Evolutionary conservation across 2,888 invertebrate species (phyloP).

Genomic region (Synergus itoensis): DNA sequence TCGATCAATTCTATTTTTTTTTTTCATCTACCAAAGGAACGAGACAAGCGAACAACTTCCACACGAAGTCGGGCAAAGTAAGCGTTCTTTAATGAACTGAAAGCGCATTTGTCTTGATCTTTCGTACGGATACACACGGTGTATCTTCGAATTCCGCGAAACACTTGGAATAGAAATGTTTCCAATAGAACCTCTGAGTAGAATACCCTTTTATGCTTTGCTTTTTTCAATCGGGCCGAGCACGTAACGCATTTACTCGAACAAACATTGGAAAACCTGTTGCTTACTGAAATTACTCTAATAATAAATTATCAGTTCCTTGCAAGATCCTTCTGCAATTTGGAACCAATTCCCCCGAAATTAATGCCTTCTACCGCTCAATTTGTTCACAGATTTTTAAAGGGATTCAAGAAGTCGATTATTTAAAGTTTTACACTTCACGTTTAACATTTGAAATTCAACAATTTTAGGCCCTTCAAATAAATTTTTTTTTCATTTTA

Average conservation of each 20-base stretch:
- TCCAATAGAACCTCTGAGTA: background rate
- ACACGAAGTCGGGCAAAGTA: conserved; percentile 10
- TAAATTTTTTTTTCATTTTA: too few relatives aligned
- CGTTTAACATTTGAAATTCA: too few relatives aligned
- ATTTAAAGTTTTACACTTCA: too few relatives aligned
- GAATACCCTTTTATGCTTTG: background rate
- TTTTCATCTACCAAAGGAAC: background rate
- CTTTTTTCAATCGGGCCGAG: background rate
- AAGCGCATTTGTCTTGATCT: conserved; percentile 29
- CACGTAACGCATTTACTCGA: conserved; percentile 20
- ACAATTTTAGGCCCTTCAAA: too few relatives aligned
- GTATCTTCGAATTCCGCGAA: background rate
- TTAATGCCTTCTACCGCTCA: background rate
- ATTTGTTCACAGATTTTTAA: background rate
- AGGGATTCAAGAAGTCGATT: too few relatives aligned
- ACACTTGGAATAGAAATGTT: background rate
- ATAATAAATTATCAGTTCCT: background rate
- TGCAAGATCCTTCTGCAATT: background rate
- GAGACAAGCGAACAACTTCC: background rate
- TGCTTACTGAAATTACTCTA: background rate
- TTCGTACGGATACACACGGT: background rate
- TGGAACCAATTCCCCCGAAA: background rate
- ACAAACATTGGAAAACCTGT: conserved; percentile 24
- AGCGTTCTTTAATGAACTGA: conserved; percentile 33
- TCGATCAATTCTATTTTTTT: background rate